Evolutionary conservation across 2,888 invertebrate species (phyloP).

Genomic region (Drosophila macrothrix): DNA sequence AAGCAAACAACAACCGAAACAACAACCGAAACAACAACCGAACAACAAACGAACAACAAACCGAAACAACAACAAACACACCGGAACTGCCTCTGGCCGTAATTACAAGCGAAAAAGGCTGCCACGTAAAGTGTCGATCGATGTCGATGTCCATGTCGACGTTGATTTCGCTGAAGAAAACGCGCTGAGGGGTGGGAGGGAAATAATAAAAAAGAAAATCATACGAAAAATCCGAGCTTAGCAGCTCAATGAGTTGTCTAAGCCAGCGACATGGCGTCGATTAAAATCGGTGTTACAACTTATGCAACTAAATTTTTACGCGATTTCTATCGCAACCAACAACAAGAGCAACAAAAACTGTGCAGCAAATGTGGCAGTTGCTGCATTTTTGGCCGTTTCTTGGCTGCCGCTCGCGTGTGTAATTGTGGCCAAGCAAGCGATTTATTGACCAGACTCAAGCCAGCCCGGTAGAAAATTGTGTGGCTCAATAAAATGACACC

Average conservation of each 20-base stretch:
- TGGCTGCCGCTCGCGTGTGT: conserved; percentile 51
- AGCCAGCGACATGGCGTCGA: conserved; percentile 68
- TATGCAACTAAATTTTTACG: conserved; percentile 78
- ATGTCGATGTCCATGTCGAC: conserved; percentile 45
- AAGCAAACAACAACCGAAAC: conserved; percentile 9
- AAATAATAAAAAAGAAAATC: conserved; percentile 5
- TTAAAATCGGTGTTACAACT: conserved; percentile 82
- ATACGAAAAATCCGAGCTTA: conserved; percentile 3
- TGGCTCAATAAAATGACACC: not conserved
- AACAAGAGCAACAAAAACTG: conserved; percentile 30
- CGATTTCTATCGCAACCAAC: conserved; percentile 68
- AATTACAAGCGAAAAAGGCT: conserved; percentile 66
- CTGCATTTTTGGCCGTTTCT: conserved; percentile 50
- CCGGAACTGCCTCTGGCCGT: conserved; percentile 76
- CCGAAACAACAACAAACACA: conserved; percentile 17
- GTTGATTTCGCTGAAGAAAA: conserved; percentile 16
- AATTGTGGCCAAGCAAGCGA: conserved; percentile 73
- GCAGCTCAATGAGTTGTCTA: conserved; percentile 69
- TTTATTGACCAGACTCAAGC: conserved; percentile 59
- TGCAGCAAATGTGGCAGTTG: conserved; percentile 48
- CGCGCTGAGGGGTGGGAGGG: not conserved
- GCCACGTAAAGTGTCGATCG: conserved; percentile 65
- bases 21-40: conserved; percentile 14
- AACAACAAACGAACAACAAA: conserved; percentile 5
- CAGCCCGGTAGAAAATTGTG: conserved; percentile 51